Conservation (phyloP, 1,140 invertebrate species). For the Caenorhabditis inopinata region DNA sequence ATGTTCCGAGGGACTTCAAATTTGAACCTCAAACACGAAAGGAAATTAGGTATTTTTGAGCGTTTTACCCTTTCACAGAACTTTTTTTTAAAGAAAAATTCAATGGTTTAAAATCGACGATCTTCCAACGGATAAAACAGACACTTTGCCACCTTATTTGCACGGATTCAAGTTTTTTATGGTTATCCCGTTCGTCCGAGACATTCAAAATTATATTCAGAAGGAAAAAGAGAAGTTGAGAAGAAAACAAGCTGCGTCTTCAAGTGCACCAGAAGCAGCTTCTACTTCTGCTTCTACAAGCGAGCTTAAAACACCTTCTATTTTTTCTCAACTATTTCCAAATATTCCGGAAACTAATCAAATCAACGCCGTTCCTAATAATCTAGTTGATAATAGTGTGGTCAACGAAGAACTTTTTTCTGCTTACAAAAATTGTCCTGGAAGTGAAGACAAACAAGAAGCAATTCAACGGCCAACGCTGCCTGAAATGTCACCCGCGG, state of each 20-base stretch:
- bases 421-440: background rate
- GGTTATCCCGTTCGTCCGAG: background rate
- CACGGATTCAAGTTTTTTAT: constrained; percentile 8
- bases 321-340: background rate
- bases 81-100: background rate
- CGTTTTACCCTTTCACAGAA: too few species aligned
- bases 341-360: background rate
- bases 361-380: background rate
- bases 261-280: background rate
- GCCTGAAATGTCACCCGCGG: background rate
- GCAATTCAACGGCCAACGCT: background rate
- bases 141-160: background rate
- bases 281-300: background rate
- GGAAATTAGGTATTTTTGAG: constrained; percentile 16
- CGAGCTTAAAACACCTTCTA: background rate
- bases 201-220: background rate
- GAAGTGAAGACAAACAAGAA: background rate
- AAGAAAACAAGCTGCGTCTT: background rate
- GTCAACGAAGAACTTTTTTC: background rate
- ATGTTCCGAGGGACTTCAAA: constrained; percentile 10
- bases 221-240: constrained; percentile 1
- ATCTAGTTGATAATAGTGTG: background rate
- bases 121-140: constrained; percentile 6
- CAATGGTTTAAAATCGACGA: constrained; percentile 16
- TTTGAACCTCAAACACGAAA: background rate